Evolutionary conservation across 2,888 invertebrate genomes (phyloP), one percentile per base, ranked within the genome.

Genomic region (Euplexia lucipara): DNA sequence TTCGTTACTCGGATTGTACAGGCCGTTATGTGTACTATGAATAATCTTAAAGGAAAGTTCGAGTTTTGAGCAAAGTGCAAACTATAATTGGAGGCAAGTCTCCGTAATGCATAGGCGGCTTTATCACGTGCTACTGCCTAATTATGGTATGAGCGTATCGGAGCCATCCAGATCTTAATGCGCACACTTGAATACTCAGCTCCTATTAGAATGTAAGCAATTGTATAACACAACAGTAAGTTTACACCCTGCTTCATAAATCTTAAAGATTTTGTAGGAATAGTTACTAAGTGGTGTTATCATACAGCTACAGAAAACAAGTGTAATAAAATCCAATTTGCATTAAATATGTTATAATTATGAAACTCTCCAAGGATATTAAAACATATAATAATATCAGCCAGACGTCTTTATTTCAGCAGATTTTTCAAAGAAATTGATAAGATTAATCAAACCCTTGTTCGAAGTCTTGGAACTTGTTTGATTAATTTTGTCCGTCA

Each of bases 1-100:
- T 95, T 95, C 94, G 95, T 95, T 95, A 94, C 92, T 91, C 83
- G 89, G 86, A 91, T 93, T 92, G 92, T 92, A 91, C 91, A 86
- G 85, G 83, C 87, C 83, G 89, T 91, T 91, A 91, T 90, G 83
- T 89, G 86, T 87, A 83, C 90, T 88, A 90, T 92, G 91, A 91
- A 92, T 92, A 90, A 91, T 89, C 85, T 89, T 87, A 86, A 83
- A 79, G 82, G 75, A 83, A 88, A 85, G 84, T 85, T 87, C 72
- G 78, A 75, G 75, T 76, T 86, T 79, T 79, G 74, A 70, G 59
- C 44, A 68, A 80, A 78, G 70, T 72, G 75, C 75, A 72, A 86
- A 84, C 84, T 85, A 80, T 85, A 84, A 85, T 86, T 82, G 81
- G 71, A 76, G 61, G 68, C 64, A 70, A 66, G 70, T 70, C 63